Evolutionary conservation across 2,888 invertebrate genomes (phyloP).

Genomic region (Plusia festucae): DNA sequence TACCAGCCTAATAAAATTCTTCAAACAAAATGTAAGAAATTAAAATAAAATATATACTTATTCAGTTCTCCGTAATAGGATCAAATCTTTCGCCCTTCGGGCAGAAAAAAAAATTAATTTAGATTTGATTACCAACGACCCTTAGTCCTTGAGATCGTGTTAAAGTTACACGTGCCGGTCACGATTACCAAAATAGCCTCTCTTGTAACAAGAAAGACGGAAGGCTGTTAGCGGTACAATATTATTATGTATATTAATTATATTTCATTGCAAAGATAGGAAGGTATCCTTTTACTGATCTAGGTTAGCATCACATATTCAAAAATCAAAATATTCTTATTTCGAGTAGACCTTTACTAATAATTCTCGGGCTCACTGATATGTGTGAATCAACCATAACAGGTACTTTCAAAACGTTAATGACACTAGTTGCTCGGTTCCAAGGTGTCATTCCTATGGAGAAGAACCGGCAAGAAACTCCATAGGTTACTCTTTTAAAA

Average conservation of each 20-base stretch:
- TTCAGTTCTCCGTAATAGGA: conserved; percentile 2
- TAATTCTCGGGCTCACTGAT: no score
- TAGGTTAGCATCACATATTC: no score
- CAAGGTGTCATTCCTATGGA: no score
- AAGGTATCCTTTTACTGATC: not conserved
- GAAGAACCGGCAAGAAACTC: no score
- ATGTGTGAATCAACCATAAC: no score
- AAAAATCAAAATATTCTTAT: no score
- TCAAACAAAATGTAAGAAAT: not conserved
- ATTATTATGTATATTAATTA: not conserved
- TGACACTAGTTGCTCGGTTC: no score
- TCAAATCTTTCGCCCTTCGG: not conserved
- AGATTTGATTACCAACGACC: not conserved
- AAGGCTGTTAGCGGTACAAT: not conserved
- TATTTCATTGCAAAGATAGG: not conserved
- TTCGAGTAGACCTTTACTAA: no score
- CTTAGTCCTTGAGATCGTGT: conserved; percentile 4
- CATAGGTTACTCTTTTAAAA: no score
- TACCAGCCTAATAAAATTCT: not conserved
- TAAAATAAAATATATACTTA: not conserved
- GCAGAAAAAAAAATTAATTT: conserved; percentile 4
- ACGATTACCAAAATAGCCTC: no score
- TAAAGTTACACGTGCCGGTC: not conserved
- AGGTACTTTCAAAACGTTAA: no score
- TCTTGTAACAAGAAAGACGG: no score